Percentiles rank a stretch among this genome's conserved stretches.
These are phyloP conservation scores for Portunus trituberculatus DNA, from an alignment of 1,140 invertebrate species.

Conservation along the genomic window DNA sequence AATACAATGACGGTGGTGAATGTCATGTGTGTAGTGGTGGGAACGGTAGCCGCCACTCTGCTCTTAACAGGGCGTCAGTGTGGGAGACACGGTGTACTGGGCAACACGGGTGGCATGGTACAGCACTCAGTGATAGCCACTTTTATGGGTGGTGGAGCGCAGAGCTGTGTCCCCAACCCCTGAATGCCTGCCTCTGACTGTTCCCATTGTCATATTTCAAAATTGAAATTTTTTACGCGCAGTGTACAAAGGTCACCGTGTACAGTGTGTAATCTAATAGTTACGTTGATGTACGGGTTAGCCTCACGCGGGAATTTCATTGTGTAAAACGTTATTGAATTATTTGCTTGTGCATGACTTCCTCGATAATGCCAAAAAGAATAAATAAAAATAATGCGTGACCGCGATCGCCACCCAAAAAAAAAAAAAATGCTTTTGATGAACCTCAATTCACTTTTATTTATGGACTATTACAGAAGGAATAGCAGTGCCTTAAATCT, in stretches of 20 bases:
- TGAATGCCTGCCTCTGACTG: neutral
- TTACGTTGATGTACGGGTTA: neutral
- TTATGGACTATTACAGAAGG: no score
- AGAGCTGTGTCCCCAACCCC: neutral
- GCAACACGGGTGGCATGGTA: neutral
- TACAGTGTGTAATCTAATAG: neutral
- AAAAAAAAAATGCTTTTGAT: no score
- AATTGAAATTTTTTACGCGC: neutral
- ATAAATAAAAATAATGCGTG: no score
- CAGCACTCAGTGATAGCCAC: neutral
- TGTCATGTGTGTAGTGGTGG: neutral
- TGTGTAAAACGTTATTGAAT: no score
- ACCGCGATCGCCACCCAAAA: no score
- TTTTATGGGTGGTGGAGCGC: neutral
- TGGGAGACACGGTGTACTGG: neutral
- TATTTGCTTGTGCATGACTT: no score
- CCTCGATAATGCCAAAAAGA: no score
- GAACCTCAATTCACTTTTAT: no score
- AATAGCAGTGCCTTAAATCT: no score
- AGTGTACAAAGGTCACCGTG: neutral
- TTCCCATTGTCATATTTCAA: neutral
- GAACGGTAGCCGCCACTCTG: neutral
- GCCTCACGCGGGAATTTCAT: no score
- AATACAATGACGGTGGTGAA: neutral
- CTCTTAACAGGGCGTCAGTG: neutral